These are phyloP conservation scores for Sylvicola fuscatus DNA, from an alignment of 2,888 invertebrate species.

Conservation along the genomic window DNA sequence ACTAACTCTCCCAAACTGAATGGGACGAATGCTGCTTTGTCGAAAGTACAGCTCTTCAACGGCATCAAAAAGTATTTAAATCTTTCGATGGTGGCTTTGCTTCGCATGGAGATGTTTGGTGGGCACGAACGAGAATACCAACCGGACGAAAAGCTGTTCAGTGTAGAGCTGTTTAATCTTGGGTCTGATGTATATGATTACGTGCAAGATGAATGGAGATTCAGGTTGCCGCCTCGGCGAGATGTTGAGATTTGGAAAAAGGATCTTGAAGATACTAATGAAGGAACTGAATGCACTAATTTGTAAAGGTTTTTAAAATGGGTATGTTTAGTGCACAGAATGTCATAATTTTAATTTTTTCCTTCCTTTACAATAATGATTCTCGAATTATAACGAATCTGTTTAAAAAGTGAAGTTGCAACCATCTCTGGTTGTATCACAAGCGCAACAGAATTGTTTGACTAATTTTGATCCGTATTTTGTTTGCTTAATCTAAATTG, in stretches of 20 bases:
- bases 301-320: neutral
- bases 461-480: too few species aligned
- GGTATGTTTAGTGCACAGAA: too few species aligned
- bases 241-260: conserved; percentile 15
- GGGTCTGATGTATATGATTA: conserved; percentile 18
- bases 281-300: conserved; percentile 8
- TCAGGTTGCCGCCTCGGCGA: conserved; percentile 18
- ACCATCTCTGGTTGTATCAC: too few species aligned
- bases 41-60: conserved; percentile 20
- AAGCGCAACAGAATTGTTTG: too few species aligned
- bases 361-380: too few species aligned
- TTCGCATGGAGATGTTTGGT: conserved; percentile 25
- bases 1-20: neutral
- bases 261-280: conserved; percentile 8
- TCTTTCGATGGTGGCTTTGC: conserved; percentile 19
- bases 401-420: too few species aligned
- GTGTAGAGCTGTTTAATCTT: conserved; percentile 16
- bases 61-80: conserved; percentile 21
- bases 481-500: too few species aligned
- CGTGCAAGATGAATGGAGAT: conserved; percentile 22
- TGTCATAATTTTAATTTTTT: too few species aligned
- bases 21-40: conserved; percentile 5
- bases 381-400: too few species aligned
- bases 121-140: conserved; percentile 19
- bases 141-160: conserved; percentile 18